Base-by-base conservation (phyloP, 2,888 invertebrate species). In the Hoplodrina ambigua region DNA sequence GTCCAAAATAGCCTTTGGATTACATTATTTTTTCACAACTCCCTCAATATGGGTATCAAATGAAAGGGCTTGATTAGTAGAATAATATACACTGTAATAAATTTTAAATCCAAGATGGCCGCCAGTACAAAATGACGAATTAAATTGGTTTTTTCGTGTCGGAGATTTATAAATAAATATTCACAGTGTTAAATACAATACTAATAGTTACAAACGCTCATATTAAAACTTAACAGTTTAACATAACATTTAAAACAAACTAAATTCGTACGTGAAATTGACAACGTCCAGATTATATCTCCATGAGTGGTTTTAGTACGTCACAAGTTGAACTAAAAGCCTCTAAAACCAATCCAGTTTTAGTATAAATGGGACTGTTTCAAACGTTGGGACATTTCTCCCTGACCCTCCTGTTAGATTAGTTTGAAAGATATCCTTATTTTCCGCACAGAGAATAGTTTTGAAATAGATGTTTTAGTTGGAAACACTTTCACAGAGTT, bases 281-380 rank as follows among this genome's bases (percentile, higher is more conserved):
- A 59, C 72, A 63, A 62, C 69, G 63, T 60, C 62, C 61, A 63
- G 72, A 78, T 81, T 55, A 54, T 61, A 81, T 79, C 78, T 69
- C 25, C 33, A 58, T 65, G 55, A 79, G 69, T 57, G 65, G 65
- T 53, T 77, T 69, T 62, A 80, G 56, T 80, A 63, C 54, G 53
- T 68, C 69, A 56, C 69, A 66, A 80, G 33, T 80, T 62, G 20
- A 71, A 75, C 76, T 60, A 25, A 76, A 54, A 60, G 80, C 63
- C 58, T 66, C 69, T 67, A 56, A 82, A 81, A 74, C 63, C 74
- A 61, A 71, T 80, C 70, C 56, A 58, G 70, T 64, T 81, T 81
- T 53, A 69, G 80, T 73, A 70, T 73, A 69, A 81, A 78, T 55
- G 63, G 66, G 41, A 50, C 44, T 53, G 50, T 62, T 64, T 52